These are phyloP conservation scores for Morpho helenor DNA, from an alignment of 2,888 invertebrate genomes.

Conservation along the genomic window DNA sequence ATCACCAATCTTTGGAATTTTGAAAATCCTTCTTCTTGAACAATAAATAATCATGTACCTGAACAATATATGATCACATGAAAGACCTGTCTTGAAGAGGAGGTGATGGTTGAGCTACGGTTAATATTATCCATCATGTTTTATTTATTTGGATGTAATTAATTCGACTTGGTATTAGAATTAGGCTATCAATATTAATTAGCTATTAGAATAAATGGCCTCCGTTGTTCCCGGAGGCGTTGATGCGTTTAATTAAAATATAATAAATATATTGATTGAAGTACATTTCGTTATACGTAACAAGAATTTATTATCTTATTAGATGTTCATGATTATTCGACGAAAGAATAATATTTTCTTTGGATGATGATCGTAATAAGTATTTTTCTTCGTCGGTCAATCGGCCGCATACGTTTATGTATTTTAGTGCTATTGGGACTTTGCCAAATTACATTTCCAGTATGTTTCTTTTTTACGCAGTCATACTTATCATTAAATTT, in stretches of 20 bases:
- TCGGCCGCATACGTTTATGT: slow-evolving; percentile 2
- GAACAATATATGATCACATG: no score
- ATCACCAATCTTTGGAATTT: no score
- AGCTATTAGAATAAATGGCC: slow-evolving; percentile 45
- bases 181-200: slow-evolving; percentile 58
- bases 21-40: no score
- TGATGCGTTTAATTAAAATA: slow-evolving; percentile 33
- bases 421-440: slow-evolving; percentile 11
- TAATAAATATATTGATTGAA: slow-evolving; percentile 32
- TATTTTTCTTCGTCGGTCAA: slow-evolving; percentile 1
- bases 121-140: slow-evolving; percentile 35
- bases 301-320: neutral
- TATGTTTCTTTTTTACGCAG: slow-evolving; percentile 12
- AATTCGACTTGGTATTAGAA: slow-evolving; percentile 38
- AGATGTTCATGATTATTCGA: slow-evolving; percentile 2
- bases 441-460: slow-evolving; percentile 18
- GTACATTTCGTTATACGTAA: neutral
- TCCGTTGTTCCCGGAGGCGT: slow-evolving; percentile 27
- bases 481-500: slow-evolving; percentile 14
- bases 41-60: no score
- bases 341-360: neutral
- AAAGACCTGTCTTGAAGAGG: no score
- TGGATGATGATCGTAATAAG: neutral
- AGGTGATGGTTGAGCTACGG: no score
- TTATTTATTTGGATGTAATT: slow-evolving; percentile 45